A percentile compares a stretch with the other conserved stretches of the same genome.
Evolutionary conservation across 2,113 vertebrate genomes (phyloP).

Genomic region (Herpetotheres cachinnans): DNA sequence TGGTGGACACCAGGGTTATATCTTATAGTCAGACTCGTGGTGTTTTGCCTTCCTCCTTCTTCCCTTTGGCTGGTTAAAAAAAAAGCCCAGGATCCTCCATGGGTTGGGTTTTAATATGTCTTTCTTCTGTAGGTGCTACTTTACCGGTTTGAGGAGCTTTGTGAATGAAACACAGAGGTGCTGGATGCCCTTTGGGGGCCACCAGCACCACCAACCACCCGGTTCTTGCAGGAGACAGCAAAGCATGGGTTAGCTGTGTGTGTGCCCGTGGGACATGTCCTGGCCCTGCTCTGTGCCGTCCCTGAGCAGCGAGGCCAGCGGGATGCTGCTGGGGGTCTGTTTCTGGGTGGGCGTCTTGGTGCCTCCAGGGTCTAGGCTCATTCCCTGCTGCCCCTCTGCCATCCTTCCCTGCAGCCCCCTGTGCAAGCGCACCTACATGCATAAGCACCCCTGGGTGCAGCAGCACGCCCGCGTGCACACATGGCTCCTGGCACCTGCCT

Average conservation of each 20-base stretch:
- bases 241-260: background rate
- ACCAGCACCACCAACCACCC: background rate
- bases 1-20: background rate
- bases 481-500: background rate
- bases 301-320: background rate
- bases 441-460: fast-evolving
- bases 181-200: background rate
- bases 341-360: background rate
- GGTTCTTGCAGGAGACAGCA: background rate
- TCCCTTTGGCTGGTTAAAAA: background rate
- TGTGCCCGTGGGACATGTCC: fast-evolving
- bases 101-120: background rate
- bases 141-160: background rate
- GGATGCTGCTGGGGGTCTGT: background rate
- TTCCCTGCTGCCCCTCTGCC: background rate
- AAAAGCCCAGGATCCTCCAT: background rate
- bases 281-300: fast-evolving
- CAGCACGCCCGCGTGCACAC: fast-evolving
- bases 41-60: background rate
- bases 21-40: background rate
- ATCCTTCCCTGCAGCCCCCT: background rate
- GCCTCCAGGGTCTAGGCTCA: background rate
- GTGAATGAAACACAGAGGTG: background rate
- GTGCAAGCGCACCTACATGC: background rate
- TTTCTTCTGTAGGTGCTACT: background rate